phyloP scores from a whole-genome alignment of 2,113 vertebrate genomes.

The Alosa alosa region DNA sequence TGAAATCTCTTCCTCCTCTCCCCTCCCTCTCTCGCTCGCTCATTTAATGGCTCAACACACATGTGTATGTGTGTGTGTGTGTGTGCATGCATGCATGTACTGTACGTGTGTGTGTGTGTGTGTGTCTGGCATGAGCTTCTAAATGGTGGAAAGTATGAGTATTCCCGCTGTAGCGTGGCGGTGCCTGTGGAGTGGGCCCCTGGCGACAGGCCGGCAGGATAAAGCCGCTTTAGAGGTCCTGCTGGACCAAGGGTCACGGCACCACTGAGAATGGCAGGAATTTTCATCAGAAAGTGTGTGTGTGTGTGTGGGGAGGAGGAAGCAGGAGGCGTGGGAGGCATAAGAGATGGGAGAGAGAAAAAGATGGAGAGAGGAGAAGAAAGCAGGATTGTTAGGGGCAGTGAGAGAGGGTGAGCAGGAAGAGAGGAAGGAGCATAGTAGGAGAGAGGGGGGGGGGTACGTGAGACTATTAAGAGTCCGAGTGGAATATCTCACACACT shows the following conservation, averaged over 20 bases:
- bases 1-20: conserved; percentile 13
- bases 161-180: conserved; percentile 5
- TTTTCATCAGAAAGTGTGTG: conserved; percentile 45
- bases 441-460: too few relatives aligned
- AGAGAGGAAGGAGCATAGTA: too few relatives aligned
- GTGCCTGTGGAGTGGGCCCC: background rate
- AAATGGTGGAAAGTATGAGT: conserved; percentile 42
- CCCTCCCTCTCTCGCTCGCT: background rate
- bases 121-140: conserved; percentile 28
- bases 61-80: background rate
- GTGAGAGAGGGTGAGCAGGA: background rate
- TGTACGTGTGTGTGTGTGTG: conserved; percentile 2
- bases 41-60: background rate
- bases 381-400: background rate
- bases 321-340: background rate
- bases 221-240: conserved; percentile 35
- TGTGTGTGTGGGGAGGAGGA: background rate
- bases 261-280: conserved; percentile 48
- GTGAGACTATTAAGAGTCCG: background rate
- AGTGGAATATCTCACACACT: background rate
- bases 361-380: background rate
- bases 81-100: background rate
- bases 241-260: background rate
- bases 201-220: background rate
- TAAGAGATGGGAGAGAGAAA: background rate